Base-by-base conservation (phyloP, 2,888 invertebrate species). In the Plebejus melissa region DNA sequence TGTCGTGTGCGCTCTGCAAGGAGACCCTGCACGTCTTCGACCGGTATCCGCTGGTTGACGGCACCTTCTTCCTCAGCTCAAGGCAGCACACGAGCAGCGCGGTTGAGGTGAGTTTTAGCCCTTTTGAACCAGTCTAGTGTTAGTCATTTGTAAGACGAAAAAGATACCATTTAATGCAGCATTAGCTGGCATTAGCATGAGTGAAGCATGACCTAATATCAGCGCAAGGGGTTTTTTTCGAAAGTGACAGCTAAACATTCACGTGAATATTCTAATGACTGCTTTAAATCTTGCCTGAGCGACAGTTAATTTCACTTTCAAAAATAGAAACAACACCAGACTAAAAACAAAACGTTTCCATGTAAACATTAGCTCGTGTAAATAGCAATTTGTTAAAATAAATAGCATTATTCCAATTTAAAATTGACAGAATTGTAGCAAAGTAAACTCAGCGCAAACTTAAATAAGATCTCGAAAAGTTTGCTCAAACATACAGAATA, bases 51-150 rank as follows among this genome's bases (percentile, higher is more conserved):
- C 94, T 99, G 82, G 97, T 99, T 70, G 99, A 99, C 88, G 99
- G 99, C 76, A 98, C 99, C 57, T 98, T 99, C 95, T 99, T 99
- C 94, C 94, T 99, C 78, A 98, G 98, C 83, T 99, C 99, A 54
- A 95, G 97, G 80, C 98, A 98, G 86, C 98, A 99, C 89, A 96
- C 96, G 84, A 96, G 96, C 86, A 95, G 96, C 83, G 98, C 97
- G 86, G 96, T 98, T 81, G 97, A 98, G 96, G 98, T 98, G 93
- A 79, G 75, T 65, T 32, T 65, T 36, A 16, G 28, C 32, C 2
- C n/a, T 13, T 16, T 50, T 50, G 4, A 4, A 16, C 13, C 50
- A 50, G 13, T 11, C 50, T 4, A 50, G 50, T 11, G 50, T 3
- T 50, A 13, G 50, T 50, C 50, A 3, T 13, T 50, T 50, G 13